Evolutionary conservation across 2,113 vertebrate genomes (phyloP).

Genomic region (Myotis davidii): DNA sequence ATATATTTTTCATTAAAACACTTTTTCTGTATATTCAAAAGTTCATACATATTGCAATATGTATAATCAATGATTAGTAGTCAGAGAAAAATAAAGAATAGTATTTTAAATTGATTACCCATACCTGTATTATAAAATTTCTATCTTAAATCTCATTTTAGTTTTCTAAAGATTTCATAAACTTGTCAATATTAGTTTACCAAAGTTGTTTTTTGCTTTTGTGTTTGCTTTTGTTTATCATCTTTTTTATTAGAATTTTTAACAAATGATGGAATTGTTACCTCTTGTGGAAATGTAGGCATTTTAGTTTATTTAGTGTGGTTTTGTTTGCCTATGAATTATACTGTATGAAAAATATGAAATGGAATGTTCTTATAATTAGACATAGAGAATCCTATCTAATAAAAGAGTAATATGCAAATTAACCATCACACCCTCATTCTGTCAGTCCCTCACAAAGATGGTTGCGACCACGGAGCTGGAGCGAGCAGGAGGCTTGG

Average conservation of each 20-base stretch:
- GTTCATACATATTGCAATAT: background rate
- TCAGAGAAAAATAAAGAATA: constrained; percentile 20
- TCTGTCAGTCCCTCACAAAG: no score
- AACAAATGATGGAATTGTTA: background rate
- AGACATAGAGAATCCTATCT: background rate
- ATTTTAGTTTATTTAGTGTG: constrained; percentile 36
- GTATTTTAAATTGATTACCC: constrained; percentile 44
- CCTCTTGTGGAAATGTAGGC: background rate
- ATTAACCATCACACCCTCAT: no score
- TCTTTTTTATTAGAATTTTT: background rate
- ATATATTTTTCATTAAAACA: constrained; percentile 14
- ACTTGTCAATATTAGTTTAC: constrained; percentile 6
- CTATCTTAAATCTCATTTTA: constrained; percentile 43
- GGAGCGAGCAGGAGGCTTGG: no score
- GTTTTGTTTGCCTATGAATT: constrained; percentile 36
- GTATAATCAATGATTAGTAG: background rate
- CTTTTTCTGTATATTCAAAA: constrained; percentile 2
- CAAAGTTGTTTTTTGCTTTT: background rate
- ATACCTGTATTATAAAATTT: constrained; percentile 5
- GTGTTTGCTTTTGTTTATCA: constrained; percentile 32
- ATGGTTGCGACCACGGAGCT: no score
- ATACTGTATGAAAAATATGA: background rate
- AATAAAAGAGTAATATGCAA: no score
- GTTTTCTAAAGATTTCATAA: constrained; percentile 29
- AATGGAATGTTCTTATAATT: background rate